Evolutionary conservation across 2,797 vertebrate genomes (phyloP).

Genomic region (Dromococcyx pavoninus): DNA sequence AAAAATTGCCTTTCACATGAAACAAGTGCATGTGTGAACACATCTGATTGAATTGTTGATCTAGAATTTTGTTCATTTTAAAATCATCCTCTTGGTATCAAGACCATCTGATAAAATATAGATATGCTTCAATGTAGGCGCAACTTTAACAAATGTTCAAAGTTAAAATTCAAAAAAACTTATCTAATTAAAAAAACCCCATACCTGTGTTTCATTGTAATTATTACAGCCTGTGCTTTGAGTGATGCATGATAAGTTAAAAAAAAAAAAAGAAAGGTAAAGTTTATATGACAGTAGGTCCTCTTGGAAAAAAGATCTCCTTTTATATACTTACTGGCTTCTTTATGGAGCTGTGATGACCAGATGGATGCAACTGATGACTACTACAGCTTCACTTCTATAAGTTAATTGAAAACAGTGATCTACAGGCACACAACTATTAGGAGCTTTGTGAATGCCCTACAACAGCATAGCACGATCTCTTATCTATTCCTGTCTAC

Average conservation of each 20-base stretch:
- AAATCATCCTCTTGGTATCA: neutral
- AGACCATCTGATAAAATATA: neutral
- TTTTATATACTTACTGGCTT: neutral
- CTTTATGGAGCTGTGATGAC: neutral
- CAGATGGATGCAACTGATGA: neutral
- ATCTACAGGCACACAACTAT: neutral
- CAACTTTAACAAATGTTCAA: neutral
- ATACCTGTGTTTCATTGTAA: neutral
- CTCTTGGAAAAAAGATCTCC: neutral
- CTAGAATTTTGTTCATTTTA: neutral
- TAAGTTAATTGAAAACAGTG: neutral
- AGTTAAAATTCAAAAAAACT: neutral
- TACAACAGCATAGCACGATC: neutral
- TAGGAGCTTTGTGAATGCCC: neutral
- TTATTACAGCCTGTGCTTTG: neutral
- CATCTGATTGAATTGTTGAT: neutral
- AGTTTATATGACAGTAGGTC: neutral
- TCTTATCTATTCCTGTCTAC: neutral
- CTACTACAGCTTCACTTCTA: neutral
- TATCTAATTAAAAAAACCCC: neutral
- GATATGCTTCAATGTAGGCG: fast-evolving
- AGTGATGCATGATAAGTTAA: neutral
- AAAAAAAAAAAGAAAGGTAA: neutral
- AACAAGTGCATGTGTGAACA: neutral
- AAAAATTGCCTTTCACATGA: neutral